Percentiles rank a stretch among this genome's conserved stretches.
phyloP scores from a whole-genome alignment of 2,113 vertebrate genomes.

The Oenanthe oenanthe region DNA sequence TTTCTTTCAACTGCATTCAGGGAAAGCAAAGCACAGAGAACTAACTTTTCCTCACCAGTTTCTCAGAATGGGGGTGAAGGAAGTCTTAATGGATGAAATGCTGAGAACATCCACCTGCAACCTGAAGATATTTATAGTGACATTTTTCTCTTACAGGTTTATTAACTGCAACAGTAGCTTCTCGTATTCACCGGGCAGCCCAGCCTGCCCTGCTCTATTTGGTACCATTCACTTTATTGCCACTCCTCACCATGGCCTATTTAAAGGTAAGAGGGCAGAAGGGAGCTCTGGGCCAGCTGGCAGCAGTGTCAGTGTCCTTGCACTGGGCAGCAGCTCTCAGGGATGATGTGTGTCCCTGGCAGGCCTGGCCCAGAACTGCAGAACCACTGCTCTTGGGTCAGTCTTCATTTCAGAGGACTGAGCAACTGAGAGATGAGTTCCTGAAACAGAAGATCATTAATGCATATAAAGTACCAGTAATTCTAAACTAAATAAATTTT shows the following conservation, averaged over 20 bases:
- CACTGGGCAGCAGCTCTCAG: neutral
- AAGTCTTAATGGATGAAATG: neutral
- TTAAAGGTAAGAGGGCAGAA: constrained; percentile 87
- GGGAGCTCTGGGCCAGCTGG: neutral
- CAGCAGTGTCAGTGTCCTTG: neutral
- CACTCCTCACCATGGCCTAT: constrained; percentile 99
- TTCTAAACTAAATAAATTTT: neutral
- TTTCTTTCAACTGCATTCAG: neutral
- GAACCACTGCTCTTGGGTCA: neutral
- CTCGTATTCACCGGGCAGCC: constrained; percentile 96
- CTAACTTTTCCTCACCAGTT: neutral
- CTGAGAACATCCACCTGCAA: neutral
- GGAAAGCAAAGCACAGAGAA: neutral
- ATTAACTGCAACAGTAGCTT: constrained; percentile 97
- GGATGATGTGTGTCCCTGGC: neutral
- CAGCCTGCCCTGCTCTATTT: constrained; percentile 97
- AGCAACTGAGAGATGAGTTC: neutral
- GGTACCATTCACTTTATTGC: constrained; percentile 98
- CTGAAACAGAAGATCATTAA: neutral
- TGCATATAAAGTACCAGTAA: neutral
- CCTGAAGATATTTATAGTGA: neutral
- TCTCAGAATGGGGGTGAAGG: neutral
- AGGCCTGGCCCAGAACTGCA: neutral
- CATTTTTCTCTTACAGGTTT: constrained; percentile 79
- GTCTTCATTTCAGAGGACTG: neutral